Percentiles rank a stretch among this genome's conserved stretches.
Conservation (phyloP, 2,113 vertebrate genomes). For the Mesoclemmys tuberculata region DNA sequence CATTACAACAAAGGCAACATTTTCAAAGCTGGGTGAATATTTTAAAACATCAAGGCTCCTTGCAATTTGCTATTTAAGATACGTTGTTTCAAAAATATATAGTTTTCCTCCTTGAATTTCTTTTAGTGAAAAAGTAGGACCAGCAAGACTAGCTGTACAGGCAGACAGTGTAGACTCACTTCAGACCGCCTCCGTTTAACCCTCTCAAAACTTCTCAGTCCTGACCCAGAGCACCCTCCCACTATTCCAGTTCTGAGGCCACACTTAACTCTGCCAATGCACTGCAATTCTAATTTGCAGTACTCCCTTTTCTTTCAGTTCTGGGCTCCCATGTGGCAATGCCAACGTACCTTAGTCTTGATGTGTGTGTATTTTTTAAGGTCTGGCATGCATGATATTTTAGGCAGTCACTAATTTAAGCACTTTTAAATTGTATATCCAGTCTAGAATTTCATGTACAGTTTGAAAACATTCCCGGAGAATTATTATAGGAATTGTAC, state of each 20-base stretch:
- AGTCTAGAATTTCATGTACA: fast-evolving
- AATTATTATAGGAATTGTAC: background rate
- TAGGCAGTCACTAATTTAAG: background rate
- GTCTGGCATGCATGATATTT: background rate
- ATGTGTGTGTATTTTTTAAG: background rate
- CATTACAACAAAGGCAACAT: background rate
- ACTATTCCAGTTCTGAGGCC: background rate
- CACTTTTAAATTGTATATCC: background rate
- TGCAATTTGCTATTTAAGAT: background rate
- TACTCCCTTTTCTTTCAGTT: background rate
- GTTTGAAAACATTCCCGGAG: fast-evolving
- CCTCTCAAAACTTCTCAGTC: constrained; percentile 1
- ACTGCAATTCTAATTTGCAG: background rate
- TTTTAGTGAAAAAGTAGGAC: constrained; percentile 21
- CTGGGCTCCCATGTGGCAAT: constrained; percentile 12
- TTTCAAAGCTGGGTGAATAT: background rate
- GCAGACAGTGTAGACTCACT: background rate
- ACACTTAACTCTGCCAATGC: background rate
- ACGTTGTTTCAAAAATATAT: constrained; percentile 4
- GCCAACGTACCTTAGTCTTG: constrained; percentile 20
- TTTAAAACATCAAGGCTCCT: background rate
- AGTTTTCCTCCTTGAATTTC: constrained; percentile 7
- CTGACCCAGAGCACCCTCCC: background rate
- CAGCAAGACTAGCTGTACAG: constrained; percentile 18
- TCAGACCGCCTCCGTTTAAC: background rate